Percentiles rank a stretch among this genome's conserved stretches.
Conservation (phyloP, 2,888 invertebrate genomes). For the Lithophane leautieri region DNA sequence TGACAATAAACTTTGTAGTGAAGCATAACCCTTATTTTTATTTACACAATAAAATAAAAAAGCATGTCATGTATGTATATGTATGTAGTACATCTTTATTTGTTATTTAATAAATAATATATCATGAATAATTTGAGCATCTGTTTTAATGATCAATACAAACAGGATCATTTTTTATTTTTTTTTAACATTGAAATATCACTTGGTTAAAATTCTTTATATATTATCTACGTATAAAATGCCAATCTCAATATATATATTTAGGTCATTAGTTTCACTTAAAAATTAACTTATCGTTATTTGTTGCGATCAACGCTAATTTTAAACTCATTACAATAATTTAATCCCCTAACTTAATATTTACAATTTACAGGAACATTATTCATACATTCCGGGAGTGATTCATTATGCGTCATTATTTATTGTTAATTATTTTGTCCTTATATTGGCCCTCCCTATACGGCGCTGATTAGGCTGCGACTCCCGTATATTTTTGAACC, state of each 20-base stretch:
- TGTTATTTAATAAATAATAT: constrained; percentile 69
- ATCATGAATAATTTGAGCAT: constrained; percentile 71
- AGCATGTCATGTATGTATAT: neutral
- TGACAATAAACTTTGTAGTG: constrained; percentile 61
- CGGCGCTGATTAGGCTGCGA: neutral
- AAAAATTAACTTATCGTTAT: constrained; percentile 44
- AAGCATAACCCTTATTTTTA: constrained; percentile 11
- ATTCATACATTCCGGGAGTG: constrained; percentile 36
- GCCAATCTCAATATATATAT: constrained; percentile 57
- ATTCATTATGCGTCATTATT: constrained; percentile 45
- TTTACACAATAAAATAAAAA: constrained; percentile 40
- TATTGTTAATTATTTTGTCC: neutral
- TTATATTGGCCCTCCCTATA: neutral
- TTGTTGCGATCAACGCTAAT: constrained; percentile 48
- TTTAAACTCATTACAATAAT: constrained; percentile 26
- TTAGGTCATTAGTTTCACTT: constrained; percentile 48
- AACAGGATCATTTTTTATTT: constrained; percentile 60
- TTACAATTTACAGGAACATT: constrained; percentile 65
- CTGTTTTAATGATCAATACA: constrained; percentile 46
- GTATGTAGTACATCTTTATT: constrained; percentile 58
- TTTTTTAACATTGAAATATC: constrained; percentile 66
- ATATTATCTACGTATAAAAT: constrained; percentile 51
- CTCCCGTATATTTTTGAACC: neutral
- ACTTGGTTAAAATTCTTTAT: constrained; percentile 60
- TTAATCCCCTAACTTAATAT: constrained; percentile 54